Evolutionary conservation across 2,888 invertebrate species (phyloP), one percentile per base, ranked within the genome.

Genomic region (Agrotis ipsilon): DNA sequence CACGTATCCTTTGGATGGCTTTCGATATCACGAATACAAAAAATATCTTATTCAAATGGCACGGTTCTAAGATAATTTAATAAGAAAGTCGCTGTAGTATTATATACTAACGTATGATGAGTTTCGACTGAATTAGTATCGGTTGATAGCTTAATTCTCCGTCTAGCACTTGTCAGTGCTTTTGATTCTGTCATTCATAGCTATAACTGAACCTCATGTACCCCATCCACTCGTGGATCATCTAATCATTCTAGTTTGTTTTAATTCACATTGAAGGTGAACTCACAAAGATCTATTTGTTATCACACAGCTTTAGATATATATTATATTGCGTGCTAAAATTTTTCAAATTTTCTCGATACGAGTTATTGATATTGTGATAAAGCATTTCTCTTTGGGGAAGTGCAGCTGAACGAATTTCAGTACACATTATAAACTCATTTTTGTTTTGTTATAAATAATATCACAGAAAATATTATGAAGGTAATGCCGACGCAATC

Each of bases 181-280:
- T 32, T 59, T 69, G 52, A 9, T 39, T 9, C 39, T 39, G 11
- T 11, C 39, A 39, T 39, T 24, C 78, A 63, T 51, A 24, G 16
- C 27, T 51, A 43, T 32, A 65, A 66, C 24, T 16, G 32, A 67
- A 52, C 32, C 24, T 63, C 18, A 32, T 62, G 57, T 19, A 19
- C 24, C 45, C 39, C 49, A 59, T 66, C 27, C 51, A 51, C 78
- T 61, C 39, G 51, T 72, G 32, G 78, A 78, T 78, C 52, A 49
- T 59, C 48, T 70, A 70, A 54, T 60, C 21, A 49, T 78, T 74
- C 27, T 45, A 49, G 72, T 57, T 61, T 49, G 21, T 75, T 55
- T 80, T 27, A 66, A 79, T 74, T 66, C 9, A 19, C 46, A 46
- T 39, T 75, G 45, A 72, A 72, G 64, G 48, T 45, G 27, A 59